Evolutionary conservation across 2,113 vertebrate species (phyloP), one percentile per base, ranked within the genome.

Genomic region (Malaclemys terrapin): DNA sequence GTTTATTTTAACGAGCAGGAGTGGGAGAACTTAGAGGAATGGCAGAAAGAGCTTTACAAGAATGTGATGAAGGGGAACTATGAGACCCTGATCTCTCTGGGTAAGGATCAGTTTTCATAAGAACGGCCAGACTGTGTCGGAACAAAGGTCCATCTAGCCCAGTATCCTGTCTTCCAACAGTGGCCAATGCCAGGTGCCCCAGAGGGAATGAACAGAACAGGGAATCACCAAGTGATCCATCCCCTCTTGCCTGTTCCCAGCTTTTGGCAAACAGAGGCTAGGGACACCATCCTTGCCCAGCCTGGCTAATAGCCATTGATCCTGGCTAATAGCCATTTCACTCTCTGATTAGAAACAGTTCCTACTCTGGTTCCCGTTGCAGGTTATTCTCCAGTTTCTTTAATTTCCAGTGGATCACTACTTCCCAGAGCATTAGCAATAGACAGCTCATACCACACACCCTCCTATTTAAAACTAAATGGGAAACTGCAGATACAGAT

Each of bases 61-160:
- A 94, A 91, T 1, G 96, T 98, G 89, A 98, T 97, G 98, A 93
- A 97, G 84, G 94, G 94, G 95, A 98, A 97, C 96, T 98, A 97
- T 0, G 97, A 98, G 89, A 97, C 91, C 0, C 95, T 98, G 94
- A 96, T 98, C 84, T 98, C 98, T 42, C 95, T 98, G 89, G 98
- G 98, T 98, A 96, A 98, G 97, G 90, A 76, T 42, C 50, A 1
- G 7, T 47, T 95, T 22, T 79, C 7, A 54, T 53, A 20, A 53
- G 52, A 53, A 53, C 6, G 17, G 52, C 17, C 6, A 7, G 22
- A 54, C 53, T 54, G 53, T 6, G 53, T 54, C 53, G 22, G 53
- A 54, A 20, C 53, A 54, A 54, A 54, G 20, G 19, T 54, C 53
- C 53, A 3, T 22, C 53, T 54, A 54, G 53, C 20, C 7, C 19